A percentile compares a stretch with the other conserved stretches of the same genome.
Evolutionary conservation across 1,140 invertebrate genomes (phyloP).

Genomic region (Drosophila setifemur): DNA sequence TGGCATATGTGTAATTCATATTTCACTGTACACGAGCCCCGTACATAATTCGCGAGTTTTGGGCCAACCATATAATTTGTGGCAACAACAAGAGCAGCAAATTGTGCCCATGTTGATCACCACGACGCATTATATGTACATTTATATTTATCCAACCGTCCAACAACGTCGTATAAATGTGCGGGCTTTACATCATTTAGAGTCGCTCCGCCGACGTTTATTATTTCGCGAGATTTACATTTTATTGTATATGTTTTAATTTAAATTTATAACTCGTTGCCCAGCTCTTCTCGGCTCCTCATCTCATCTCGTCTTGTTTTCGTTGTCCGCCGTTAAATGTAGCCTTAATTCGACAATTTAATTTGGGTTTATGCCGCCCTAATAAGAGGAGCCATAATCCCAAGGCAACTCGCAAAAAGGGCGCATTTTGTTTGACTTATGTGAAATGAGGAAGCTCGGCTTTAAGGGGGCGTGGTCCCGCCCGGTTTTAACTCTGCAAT

Average conservation of each 20-base stretch:
- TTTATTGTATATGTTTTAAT: slow-evolving; percentile 80
- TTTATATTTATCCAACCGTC: slow-evolving; percentile 6
- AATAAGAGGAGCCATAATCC: slow-evolving; percentile 58
- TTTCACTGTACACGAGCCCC: slow-evolving; percentile 62
- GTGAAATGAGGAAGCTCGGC: slow-evolving; percentile 67
- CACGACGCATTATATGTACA: slow-evolving; percentile 33
- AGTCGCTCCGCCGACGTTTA: slow-evolving; percentile 63
- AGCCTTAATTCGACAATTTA: slow-evolving; percentile 79
- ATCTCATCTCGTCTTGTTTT: not conserved
- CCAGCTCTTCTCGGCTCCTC: not conserved
- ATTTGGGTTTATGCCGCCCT: slow-evolving; percentile 70
- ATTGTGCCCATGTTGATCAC: slow-evolving; percentile 34
- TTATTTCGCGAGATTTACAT: slow-evolving; percentile 70
- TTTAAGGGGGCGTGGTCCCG: slow-evolving; percentile 42
- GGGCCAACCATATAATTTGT: slow-evolving; percentile 67
- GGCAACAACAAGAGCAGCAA: slow-evolving; percentile 37
- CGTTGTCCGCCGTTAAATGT: slow-evolving; percentile 51
- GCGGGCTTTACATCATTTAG: slow-evolving; percentile 74
- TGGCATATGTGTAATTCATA: slow-evolving; percentile 59
- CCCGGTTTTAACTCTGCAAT: slow-evolving; percentile 34
- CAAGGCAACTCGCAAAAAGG: not conserved
- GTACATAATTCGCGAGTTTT: slow-evolving; percentile 66
- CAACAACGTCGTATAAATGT: slow-evolving; percentile 50
- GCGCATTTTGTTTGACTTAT: slow-evolving; percentile 34
- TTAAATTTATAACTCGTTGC: slow-evolving; percentile 61